Conservation (phyloP, 2,888 invertebrate species). For the Xestoiulus laeticollis region DNA sequence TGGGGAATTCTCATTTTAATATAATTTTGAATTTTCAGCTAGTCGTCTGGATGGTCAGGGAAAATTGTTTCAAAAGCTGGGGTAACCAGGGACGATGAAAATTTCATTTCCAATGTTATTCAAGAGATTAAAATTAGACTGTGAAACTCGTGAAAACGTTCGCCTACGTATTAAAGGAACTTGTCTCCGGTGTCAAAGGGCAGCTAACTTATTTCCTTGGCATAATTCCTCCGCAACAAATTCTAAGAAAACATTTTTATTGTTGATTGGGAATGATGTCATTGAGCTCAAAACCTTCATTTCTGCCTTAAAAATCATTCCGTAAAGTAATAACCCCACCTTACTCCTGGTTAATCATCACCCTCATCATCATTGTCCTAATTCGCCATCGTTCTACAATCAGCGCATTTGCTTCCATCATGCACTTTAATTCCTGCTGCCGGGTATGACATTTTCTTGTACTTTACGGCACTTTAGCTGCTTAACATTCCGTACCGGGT, state of each 20-base stretch:
- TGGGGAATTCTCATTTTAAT: no score
- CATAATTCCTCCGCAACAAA: neutral
- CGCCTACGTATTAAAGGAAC: neutral
- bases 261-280: conserved; percentile 39
- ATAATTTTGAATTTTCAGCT: no score
- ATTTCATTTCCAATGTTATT: neutral
- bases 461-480: neutral
- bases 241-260: neutral
- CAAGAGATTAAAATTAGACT: neutral
- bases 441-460: neutral
- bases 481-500: neutral
- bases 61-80: no score
- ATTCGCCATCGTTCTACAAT: conserved; percentile 25
- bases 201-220: neutral
- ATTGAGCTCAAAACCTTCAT: conserved; percentile 34
- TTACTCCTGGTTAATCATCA: conserved; percentile 1
- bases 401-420: neutral
- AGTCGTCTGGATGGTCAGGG: neutral
- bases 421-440: neutral
- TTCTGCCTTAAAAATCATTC: conserved; percentile 33
- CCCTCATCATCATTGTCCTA: conserved; percentile 34
- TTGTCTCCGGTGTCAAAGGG: neutral
- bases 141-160: neutral
- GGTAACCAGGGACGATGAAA: no score
- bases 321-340: conserved; percentile 23